A percentile compares a stretch with the other conserved stretches of the same genome.
Conservation (phyloP, 2,113 vertebrate genomes). For the Toxotes jaculatrix region DNA sequence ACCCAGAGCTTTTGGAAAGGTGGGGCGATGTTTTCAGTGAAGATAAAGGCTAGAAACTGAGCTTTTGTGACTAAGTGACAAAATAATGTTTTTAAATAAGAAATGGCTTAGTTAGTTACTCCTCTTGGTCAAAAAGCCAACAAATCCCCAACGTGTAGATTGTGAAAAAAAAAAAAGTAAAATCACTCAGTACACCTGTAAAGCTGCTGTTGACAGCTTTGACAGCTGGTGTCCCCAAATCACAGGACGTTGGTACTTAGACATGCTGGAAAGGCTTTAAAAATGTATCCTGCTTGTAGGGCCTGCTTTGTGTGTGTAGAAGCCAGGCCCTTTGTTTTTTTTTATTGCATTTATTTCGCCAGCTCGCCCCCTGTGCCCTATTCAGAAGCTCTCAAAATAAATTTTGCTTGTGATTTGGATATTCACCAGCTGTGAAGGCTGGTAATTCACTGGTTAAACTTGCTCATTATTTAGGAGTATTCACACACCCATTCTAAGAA, state of each 20-base stretch:
- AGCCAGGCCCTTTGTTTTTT: not conserved
- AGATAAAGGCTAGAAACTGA: not conserved
- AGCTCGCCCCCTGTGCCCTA: not conserved
- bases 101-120: not conserved
- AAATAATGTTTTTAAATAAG: not conserved
- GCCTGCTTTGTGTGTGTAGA: not conserved
- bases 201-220: not conserved
- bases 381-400: not conserved
- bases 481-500: constrained; percentile 34
- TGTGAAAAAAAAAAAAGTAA: not conserved
- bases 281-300: not conserved
- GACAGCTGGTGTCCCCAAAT: not conserved
- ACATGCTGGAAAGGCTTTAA: not conserved
- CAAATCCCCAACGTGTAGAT: not conserved
- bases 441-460: not conserved
- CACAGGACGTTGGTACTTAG: not conserved
- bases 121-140: not conserved
- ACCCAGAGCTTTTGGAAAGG: not conserved
- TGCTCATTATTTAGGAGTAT: not conserved
- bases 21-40: constrained; percentile 5
- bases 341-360: not conserved
- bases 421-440: not conserved
- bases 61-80: not conserved
- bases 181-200: not conserved
- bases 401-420: not conserved